A percentile compares a stretch with the other conserved stretches of the same genome.
phyloP scores from a whole-genome alignment of 2,888 invertebrate species.

The Tuta absoluta region DNA sequence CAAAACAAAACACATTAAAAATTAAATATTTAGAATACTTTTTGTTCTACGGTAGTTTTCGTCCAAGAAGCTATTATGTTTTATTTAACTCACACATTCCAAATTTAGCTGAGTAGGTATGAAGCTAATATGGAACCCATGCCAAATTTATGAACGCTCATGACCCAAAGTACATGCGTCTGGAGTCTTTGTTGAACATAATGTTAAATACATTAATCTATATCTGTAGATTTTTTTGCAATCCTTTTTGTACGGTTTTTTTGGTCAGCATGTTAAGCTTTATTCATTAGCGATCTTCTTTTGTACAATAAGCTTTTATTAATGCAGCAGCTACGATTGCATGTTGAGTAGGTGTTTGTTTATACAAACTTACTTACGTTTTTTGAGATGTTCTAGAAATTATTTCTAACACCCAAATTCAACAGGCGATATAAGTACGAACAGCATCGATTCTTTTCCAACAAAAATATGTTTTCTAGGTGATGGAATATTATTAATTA shows the following conservation, averaged over 20 bases:
- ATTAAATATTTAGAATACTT: too few relatives aligned
- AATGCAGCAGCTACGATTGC: neutral
- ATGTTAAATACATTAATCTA: too few relatives aligned
- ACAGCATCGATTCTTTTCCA: neutral
- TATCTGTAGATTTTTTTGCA: too few relatives aligned
- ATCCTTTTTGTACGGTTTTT: too few relatives aligned
- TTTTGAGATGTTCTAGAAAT: neutral
- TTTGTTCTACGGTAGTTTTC: too few relatives aligned
- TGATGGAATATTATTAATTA: too few relatives aligned
- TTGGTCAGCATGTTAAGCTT: neutral
- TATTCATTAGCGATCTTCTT: conserved; percentile 6
- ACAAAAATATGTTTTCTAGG: neutral
- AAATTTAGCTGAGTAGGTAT: neutral
- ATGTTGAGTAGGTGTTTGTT: neutral
- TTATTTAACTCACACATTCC: too few relatives aligned
- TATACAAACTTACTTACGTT: neutral
- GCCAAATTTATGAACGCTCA: conserved; percentile 16
- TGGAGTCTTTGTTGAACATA: neutral
- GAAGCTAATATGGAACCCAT: neutral
- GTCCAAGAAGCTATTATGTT: too few relatives aligned
- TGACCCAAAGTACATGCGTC: conserved; percentile 11
- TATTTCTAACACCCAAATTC: neutral
- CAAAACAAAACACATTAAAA: too few relatives aligned
- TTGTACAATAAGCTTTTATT: neutral
- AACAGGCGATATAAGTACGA: neutral